These are phyloP conservation scores for Melanotaenia boesemani DNA, from an alignment of 2,797 vertebrate species.

Conservation along the genomic window DNA sequence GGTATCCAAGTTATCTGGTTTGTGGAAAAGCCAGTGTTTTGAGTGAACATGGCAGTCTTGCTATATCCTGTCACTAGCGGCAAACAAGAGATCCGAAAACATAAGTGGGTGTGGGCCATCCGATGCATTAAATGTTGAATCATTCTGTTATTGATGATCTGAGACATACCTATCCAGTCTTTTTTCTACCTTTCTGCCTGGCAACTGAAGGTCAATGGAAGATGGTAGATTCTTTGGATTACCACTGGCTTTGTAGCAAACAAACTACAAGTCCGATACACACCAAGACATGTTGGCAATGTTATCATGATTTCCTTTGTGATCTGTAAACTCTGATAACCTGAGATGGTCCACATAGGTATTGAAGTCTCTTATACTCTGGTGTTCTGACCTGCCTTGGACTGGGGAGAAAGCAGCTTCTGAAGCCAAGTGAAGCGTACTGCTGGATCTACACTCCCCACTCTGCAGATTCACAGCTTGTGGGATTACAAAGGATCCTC, in stretches of 20 bases:
- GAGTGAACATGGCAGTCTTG: conserved; percentile 28
- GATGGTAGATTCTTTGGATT: neutral
- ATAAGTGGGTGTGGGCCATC: conserved; percentile 11
- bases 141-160: neutral
- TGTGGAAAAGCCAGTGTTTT: conserved; percentile 17
- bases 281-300: neutral
- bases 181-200: neutral
- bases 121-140: conserved; percentile 12
- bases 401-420: conserved; percentile 2
- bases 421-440: neutral
- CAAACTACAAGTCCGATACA: neutral
- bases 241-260: too few relatives aligned
- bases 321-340: neutral
- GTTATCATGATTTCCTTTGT: neutral
- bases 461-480: conserved; percentile 29
- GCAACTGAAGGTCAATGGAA: neutral
- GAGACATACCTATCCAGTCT: neutral
- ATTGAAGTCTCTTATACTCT: neutral
- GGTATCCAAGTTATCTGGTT: conserved; percentile 40
- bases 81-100: conserved; percentile 20
- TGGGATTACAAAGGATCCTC: conserved; percentile 37
- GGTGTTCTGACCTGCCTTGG: conserved; percentile 7
- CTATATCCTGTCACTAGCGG: conserved; percentile 31
- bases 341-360: neutral
- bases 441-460: conserved; percentile 14